Evolutionary conservation across 2,888 invertebrate genomes (phyloP), one percentile per base, ranked within the genome.

Genomic region (Schizaphis graminum): DNA sequence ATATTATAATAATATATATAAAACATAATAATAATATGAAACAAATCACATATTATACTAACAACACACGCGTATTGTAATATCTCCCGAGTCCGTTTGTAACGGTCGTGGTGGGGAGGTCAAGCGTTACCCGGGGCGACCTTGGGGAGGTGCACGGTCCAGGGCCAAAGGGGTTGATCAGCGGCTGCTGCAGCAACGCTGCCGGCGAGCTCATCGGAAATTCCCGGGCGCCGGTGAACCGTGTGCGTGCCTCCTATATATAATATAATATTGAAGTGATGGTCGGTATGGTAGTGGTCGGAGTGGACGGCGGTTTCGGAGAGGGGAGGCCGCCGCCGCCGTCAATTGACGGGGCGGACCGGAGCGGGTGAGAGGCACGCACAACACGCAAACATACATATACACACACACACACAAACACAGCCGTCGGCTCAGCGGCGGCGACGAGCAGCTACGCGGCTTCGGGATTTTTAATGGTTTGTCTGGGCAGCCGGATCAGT

Each of bases 401-500:
- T 21, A 13, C 84, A 84, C 84, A 89, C 41, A 89, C 89, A 7
- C 67, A 84, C 93, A 28, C 53, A 49, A 56, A 49, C 84, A 53
- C 77, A 57, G 41, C 28, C 86, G 67, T 57, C n/a, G 44, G 49
- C 88, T 53, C 53, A 53, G 35, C 91, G 89, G 93, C 93, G 88
- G 61, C 57, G 85, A 86, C 86, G 44, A 84, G 88, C 88, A 84
- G 89, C 89, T 92, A 93, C 85, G 89, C 93, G 86, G 85, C 94
- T 91, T 86, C 91, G 41, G 90, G 94, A 94, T 94, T 93, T 94
- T 85, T 91, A 94, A 94, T 91, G 86, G 94, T 87, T 49, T 86
- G 94, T 94, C 93, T 93, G 93, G 91, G 57, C 94, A 84, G 94
- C 86, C 90, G 91, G 94, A 85, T 85, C 94, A 94, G 94, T 94